These are phyloP conservation scores for Enteromius viviparus DNA, from an alignment of 2,797 vertebrate species.

Conservation along the genomic window DNA sequence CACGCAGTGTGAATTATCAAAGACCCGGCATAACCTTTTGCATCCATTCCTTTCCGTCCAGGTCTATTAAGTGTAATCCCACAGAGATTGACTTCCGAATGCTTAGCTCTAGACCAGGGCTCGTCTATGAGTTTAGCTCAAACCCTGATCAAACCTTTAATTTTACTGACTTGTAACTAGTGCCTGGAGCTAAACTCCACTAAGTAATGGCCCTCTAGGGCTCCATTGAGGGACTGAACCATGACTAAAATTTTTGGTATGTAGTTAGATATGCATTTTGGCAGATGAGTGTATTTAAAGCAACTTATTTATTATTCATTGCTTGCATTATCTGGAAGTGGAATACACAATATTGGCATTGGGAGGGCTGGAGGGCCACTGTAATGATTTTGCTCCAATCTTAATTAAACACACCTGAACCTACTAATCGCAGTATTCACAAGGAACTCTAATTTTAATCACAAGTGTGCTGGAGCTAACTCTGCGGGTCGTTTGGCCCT, in stretches of 20 bases:
- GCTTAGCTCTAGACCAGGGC: slow-evolving; percentile 56
- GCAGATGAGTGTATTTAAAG: neutral
- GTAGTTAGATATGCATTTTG: slow-evolving; percentile 59
- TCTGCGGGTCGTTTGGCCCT: neutral
- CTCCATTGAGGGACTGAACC: neutral
- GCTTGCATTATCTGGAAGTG: neutral
- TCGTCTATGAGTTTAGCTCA: neutral
- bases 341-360: neutral
- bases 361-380: neutral
- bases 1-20: too few relatives aligned
- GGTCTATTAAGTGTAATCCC: slow-evolving; percentile 48
- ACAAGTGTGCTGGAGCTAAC: neutral
- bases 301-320: neutral
- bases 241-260: slow-evolving; percentile 7
- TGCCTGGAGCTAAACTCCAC: neutral
- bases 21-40: neutral
- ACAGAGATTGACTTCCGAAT: slow-evolving; percentile 60
- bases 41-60: neutral
- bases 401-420: neutral
- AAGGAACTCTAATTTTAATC: too few relatives aligned
- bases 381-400: neutral
- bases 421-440: neutral
- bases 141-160: neutral
- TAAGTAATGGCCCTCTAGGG: neutral
- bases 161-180: neutral